phyloP scores from a whole-genome alignment of 2,113 vertebrate genomes.

The Mus spicilegus region DNA sequence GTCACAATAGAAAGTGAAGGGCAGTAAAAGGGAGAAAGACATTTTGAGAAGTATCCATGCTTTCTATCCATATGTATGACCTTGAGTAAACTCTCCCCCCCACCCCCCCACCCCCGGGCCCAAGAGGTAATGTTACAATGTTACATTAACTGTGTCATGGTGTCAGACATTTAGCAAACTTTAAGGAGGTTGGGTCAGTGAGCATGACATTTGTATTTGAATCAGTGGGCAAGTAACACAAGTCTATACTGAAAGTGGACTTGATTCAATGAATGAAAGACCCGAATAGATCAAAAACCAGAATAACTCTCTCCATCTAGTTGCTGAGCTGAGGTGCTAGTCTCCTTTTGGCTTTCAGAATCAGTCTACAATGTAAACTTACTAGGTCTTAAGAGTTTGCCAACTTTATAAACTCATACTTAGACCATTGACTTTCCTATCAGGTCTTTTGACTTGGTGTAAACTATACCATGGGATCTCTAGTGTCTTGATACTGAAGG shows the following conservation, averaged over 20 bases:
- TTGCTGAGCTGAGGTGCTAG: background rate
- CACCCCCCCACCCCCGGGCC: background rate
- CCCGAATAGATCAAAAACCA: background rate
- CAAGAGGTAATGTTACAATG: background rate
- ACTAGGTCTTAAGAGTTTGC: background rate
- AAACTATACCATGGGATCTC: background rate
- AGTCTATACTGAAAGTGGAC: background rate
- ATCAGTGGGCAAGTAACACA: background rate
- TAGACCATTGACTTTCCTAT: background rate
- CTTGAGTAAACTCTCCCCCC: background rate
- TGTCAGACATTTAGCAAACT: background rate
- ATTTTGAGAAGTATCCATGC: background rate
- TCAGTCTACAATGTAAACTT: background rate
- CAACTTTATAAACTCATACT: background rate
- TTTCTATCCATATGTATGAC: background rate
- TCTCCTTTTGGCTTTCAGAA: background rate
- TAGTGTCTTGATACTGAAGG: background rate
- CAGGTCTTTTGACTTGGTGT: background rate
- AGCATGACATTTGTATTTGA: background rate
- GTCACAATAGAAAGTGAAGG: background rate
- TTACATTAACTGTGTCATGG: background rate
- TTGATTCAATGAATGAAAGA: background rate
- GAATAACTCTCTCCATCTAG: background rate
- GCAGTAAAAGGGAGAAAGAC: background rate
- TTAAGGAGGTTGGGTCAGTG: background rate